Conservation (phyloP, 2,797 vertebrate species). For the Sciaenops ocellatus region DNA sequence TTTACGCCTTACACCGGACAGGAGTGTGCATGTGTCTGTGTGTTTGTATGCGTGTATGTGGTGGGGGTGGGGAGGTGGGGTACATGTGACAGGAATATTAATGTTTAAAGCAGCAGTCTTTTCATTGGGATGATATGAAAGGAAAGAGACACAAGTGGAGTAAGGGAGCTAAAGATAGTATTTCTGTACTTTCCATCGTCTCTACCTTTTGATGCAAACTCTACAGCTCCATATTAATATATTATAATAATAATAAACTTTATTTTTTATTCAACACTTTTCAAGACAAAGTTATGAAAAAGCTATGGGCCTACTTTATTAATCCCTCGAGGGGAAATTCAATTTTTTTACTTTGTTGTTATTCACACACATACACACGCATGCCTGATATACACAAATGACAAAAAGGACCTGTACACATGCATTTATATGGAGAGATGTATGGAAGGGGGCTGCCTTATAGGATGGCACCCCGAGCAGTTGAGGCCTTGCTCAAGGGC, state of each 20-base stretch:
- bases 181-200: slow-evolving; percentile 2
- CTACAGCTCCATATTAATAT: background rate
- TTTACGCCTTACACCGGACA: background rate
- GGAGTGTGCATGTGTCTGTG: background rate
- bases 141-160: slow-evolving; percentile 2
- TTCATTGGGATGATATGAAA: slow-evolving; percentile 10
- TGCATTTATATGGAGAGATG: no score
- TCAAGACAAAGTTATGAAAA: background rate
- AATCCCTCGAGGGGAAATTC: no score
- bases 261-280: background rate
- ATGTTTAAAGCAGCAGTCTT: slow-evolving; percentile 31
- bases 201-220: slow-evolving; percentile 16
- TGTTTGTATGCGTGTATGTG: slow-evolving; percentile 4
- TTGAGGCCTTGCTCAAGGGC: no score
- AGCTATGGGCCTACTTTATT: no score
- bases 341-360: no score
- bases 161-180: slow-evolving; percentile 26
- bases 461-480: no score
- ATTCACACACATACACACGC: no score
- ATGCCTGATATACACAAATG: no score
- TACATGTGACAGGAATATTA: slow-evolving; percentile 31
- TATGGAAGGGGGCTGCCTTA: no score
- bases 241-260: background rate
- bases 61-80: background rate
- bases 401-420: background rate